Base-by-base conservation (phyloP, 2,888 invertebrate species). In the Mamestra brassicae region DNA sequence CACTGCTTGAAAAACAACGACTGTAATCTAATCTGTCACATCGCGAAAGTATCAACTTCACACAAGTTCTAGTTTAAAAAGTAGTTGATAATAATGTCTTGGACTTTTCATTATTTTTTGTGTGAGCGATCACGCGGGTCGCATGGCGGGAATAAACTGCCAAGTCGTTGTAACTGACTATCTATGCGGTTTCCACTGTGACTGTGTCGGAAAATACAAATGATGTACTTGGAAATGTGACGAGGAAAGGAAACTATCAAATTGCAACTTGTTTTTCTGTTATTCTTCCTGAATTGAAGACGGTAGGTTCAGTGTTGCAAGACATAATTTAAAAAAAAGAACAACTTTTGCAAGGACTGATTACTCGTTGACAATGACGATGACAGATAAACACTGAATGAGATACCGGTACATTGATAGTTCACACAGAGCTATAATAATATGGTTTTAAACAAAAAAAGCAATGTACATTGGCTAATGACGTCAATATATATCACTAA, bases 21-120 rank as follows among this genome's bases (percentile, higher is more conserved):
- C 7, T 42, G 8, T 47, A 65, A 75, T 85, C 82, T 88, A 78
- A 88, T 87, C 87, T 52, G 36, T 54, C 26, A 64, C 80, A 79
- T 79, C 70, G 38, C 74, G 62, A 67, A 84, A 64, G 55, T 66
- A 50, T 38, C 42, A 50, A 62, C 58, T 78, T 83, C n/a, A 68
- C 57, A 64, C 36, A 36, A 42, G 17, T 54, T 42, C 38, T 54
- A 61, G 13, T 67, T 34, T 60, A 8, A 55, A 85, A 75, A 52
- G n/a, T 54, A 34, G 4, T 42, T 36, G 62, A 66, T 81, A 45
- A 38, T 26, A 64, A 45, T 42, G n/a, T 54, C 34, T 63, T 64
- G 11, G 7, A 45, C 17, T 36, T 61, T 57, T 10, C 17, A 61
- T 71, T 4, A 67, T 54, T 62, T 38, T 50, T 74, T 63, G 3